phyloP scores from a whole-genome alignment of 2,797 vertebrate genomes.

The Coregonus sp. region DNA sequence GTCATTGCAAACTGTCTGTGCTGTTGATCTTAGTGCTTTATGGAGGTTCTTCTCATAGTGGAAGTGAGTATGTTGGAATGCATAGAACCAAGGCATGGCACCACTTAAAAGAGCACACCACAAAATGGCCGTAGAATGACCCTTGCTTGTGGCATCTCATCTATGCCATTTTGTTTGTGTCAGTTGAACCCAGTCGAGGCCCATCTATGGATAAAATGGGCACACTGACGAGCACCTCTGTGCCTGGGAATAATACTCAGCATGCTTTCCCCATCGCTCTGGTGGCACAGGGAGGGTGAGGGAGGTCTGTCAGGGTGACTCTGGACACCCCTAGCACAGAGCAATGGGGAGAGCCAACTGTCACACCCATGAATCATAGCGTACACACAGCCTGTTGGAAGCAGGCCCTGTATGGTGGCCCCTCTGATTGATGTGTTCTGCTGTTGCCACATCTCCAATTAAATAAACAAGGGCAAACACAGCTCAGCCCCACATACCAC shows the following conservation, averaged over 20 bases:
- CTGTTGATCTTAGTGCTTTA: conserved; percentile 43
- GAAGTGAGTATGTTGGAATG: conserved; percentile 66
- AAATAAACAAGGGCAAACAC: conserved; percentile 59
- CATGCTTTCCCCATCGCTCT: conserved; percentile 35
- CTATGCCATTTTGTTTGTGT: conserved; percentile 47
- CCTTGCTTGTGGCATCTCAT: conserved; percentile 44
- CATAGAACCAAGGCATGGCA: conserved; percentile 76
- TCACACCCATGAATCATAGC: conserved; percentile 57
- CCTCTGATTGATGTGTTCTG: conserved; percentile 75
- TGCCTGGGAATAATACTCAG: conserved; percentile 43
- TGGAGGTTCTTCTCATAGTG: conserved; percentile 58
- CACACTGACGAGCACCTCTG: conserved; percentile 43
- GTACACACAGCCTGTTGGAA: conserved; percentile 25
- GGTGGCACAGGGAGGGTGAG: conserved; percentile 23
- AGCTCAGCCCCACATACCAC: conserved; percentile 44
- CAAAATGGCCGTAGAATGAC: conserved; percentile 36
- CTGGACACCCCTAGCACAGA: conserved; percentile 23
- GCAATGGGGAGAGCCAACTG: conserved; percentile 58
- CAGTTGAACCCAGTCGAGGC: conserved; percentile 33
- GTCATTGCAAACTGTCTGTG: conserved; percentile 31
- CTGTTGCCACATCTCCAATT: conserved; percentile 64
- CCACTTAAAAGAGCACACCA: conserved; percentile 49
- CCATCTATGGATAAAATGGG: conserved; percentile 38
- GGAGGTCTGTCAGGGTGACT: conserved; percentile 41
- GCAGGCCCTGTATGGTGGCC: conserved; percentile 57